A percentile compares a stretch with the other conserved stretches of the same genome.
phyloP scores from a whole-genome alignment of 2,113 vertebrate genomes.

The Calyptommatus sinebrachiatus region DNA sequence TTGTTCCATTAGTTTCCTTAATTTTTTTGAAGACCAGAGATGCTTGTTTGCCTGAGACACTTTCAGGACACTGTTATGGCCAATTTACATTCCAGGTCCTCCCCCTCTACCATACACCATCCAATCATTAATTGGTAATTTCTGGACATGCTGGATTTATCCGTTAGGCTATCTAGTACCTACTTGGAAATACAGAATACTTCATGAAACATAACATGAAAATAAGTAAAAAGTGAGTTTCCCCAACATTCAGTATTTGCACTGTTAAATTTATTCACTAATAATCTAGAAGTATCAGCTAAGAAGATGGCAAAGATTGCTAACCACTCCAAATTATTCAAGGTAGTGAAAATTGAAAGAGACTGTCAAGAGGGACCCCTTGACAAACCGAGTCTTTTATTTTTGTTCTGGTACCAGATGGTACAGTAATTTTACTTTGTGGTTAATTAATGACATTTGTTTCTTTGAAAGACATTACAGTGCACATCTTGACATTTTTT shows the following conservation, averaged over 20 bases:
- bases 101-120: neutral
- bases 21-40: neutral
- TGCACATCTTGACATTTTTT: neutral
- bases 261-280: no score
- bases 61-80: neutral
- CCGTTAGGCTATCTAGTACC: no score
- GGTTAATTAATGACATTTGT: neutral
- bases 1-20: neutral
- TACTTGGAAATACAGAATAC: no score
- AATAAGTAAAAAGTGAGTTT: no score
- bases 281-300: no score
- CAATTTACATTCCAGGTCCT: neutral
- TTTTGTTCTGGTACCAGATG: neutral
- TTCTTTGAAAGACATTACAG: neutral
- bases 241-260: no score
- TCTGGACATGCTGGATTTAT: no score
- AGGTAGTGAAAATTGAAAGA: no score
- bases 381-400: neutral
- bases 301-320: no score
- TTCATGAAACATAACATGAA: no score
- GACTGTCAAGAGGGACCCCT: no score
- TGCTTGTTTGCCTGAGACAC: neutral
- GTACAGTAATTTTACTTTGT: neutral
- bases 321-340: no score
- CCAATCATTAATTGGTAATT: neutral